Evolutionary conservation across 2,888 invertebrate species (phyloP).

Genomic region (Rhagonycha lutea): DNA sequence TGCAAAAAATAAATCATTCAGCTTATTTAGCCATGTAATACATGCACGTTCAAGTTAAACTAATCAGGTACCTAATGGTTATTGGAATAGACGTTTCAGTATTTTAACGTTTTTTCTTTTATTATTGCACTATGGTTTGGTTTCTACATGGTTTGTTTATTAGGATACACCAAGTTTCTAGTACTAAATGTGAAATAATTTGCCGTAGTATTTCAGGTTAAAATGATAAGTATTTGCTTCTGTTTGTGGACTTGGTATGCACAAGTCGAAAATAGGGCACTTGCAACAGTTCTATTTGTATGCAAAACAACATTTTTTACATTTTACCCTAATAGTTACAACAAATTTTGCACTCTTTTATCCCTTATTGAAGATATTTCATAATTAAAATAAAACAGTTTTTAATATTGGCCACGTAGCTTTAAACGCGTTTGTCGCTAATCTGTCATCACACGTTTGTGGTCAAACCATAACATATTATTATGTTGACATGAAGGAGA

Average conservation of each 20-base stretch:
- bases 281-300: too few relatives aligned
- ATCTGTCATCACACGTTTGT: too few relatives aligned
- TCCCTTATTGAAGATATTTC: too few relatives aligned
- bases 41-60: not conserved
- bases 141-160: not conserved
- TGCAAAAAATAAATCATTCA: not conserved
- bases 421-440: too few relatives aligned
- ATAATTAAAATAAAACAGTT: too few relatives aligned
- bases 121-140: not conserved
- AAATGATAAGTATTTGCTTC: not conserved
- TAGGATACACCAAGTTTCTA: not conserved
- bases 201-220: not conserved
- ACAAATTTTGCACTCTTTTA: too few relatives aligned
- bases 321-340: too few relatives aligned
- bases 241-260: not conserved
- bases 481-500: too few relatives aligned
- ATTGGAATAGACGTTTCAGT: not conserved
- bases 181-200: not conserved
- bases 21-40: not conserved
- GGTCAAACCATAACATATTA: too few relatives aligned
- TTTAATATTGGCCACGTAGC: too few relatives aligned
- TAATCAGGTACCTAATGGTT: not conserved
- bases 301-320: too few relatives aligned
- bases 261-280: not conserved
- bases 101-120: not conserved